These are phyloP conservation scores for Perizoma affinitatum DNA, from an alignment of 2,888 invertebrate species.

Conservation along the genomic window DNA sequence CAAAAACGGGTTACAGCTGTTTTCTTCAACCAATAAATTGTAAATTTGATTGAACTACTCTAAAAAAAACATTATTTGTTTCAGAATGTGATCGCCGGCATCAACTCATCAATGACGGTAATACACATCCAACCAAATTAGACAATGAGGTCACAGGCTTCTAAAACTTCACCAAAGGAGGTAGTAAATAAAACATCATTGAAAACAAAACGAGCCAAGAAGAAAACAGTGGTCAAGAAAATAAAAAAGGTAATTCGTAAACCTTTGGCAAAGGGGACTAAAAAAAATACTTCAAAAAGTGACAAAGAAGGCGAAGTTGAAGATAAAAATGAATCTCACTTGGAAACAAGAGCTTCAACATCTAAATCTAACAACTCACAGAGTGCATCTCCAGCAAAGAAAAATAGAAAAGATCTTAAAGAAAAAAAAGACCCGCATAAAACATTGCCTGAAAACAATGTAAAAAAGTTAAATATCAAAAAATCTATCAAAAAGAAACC, in stretches of 20 bases:
- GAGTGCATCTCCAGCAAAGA: constrained; percentile 65
- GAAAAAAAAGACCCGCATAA: constrained; percentile 71
- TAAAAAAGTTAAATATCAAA: constrained; percentile 56
- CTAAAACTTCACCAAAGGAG: constrained; percentile 76
- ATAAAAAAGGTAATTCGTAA: constrained; percentile 67
- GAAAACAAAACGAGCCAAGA: constrained; percentile 64
- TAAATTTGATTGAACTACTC: background rate
- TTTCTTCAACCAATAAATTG: background rate
- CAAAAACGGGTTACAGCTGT: constrained; percentile 49
- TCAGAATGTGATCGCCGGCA: constrained; percentile 70
- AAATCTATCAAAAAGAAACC: constrained; percentile 49
- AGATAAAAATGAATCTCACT: constrained; percentile 54
- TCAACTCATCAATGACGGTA: constrained; percentile 69
- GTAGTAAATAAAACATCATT: constrained; percentile 67
- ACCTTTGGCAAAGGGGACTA: constrained; percentile 58
- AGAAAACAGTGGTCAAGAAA: constrained; percentile 63
- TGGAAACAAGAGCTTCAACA: constrained; percentile 58
- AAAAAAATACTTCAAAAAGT: constrained; percentile 61
- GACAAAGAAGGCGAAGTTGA: constrained; percentile 51
- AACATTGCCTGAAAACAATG: constrained; percentile 44
- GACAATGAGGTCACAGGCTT: constrained; percentile 80
- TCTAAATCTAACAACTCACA: constrained; percentile 54
- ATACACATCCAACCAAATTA: constrained; percentile 62
- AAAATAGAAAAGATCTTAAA: constrained; percentile 65
- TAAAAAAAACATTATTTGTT: constrained; percentile 56